A percentile compares a stretch with the other conserved stretches of the same genome.
Evolutionary conservation across 2,797 vertebrate genomes (phyloP).

Genomic region (Gymnopithys bicolor): DNA sequence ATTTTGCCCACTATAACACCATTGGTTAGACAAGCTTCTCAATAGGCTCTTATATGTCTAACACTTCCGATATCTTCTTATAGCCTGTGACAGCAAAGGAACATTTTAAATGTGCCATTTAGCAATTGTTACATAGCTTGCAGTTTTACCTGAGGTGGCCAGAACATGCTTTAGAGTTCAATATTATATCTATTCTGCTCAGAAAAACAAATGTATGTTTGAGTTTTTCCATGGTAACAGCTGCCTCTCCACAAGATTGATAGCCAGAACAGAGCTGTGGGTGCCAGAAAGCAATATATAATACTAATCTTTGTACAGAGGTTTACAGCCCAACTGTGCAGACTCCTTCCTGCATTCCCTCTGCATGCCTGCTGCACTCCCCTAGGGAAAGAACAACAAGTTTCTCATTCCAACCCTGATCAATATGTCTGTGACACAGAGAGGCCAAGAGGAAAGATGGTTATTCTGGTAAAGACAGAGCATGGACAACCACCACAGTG

Average conservation of each 20-base stretch:
- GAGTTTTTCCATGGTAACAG: background rate
- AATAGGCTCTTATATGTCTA: background rate
- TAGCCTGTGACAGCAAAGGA: background rate
- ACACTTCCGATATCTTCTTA: background rate
- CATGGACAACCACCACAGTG: background rate
- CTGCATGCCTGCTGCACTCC: background rate
- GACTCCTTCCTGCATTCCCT: background rate
- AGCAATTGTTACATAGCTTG: background rate
- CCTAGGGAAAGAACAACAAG: background rate
- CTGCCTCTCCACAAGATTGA: background rate
- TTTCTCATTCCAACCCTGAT: background rate
- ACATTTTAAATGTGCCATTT: background rate
- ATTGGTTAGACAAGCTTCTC: conserved; percentile 1
- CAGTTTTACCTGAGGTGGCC: background rate
- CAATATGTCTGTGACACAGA: background rate
- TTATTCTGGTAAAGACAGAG: background rate
- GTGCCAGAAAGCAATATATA: background rate
- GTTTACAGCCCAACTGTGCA: background rate
- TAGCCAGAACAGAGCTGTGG: background rate
- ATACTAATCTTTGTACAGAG: background rate
- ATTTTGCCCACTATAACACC: conserved; percentile 1
- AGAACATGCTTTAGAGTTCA: background rate
- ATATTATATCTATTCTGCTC: background rate
- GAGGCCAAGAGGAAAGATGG: background rate
- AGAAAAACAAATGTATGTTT: background rate